These are phyloP conservation scores for Leptodactylus fuscus DNA, from an alignment of 2,113 vertebrate species.

Conservation along the genomic window DNA sequence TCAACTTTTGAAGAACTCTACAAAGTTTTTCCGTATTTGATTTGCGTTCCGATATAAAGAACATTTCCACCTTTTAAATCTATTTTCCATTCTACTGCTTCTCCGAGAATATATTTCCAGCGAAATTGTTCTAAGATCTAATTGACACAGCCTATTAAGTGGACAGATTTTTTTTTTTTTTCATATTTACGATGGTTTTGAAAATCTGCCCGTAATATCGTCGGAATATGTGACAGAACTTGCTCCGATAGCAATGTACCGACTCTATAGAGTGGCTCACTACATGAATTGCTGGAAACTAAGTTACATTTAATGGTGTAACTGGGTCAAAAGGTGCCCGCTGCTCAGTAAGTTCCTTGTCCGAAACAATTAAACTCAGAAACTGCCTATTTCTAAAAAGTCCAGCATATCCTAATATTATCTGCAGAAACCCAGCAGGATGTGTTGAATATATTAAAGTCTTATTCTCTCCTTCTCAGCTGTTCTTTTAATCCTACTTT, in stretches of 20 bases:
- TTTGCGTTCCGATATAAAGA: not conserved
- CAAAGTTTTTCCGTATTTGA: not conserved
- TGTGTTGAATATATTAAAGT: constrained; percentile 33
- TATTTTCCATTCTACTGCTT: not conserved
- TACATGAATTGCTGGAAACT: constrained; percentile 26
- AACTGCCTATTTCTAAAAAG: constrained; percentile 41
- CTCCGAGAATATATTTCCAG: not conserved
- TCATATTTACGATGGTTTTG: not conserved
- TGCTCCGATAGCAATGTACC: not conserved
- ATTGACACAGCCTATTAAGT: not conserved
- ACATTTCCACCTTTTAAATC: not conserved
- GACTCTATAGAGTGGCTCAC: not conserved
- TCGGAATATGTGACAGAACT: constrained; percentile 16
- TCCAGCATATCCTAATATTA: constrained; percentile 37
- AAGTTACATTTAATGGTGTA: constrained; percentile 51
- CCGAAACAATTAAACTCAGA: constrained; percentile 55
- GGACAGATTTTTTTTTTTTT: constrained; percentile 29
- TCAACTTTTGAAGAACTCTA: not conserved
- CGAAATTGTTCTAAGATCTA: constrained; percentile 5
- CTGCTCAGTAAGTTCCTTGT: constrained; percentile 47
- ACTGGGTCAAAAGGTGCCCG: constrained; percentile 42
- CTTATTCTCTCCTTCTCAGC: constrained; percentile 26
- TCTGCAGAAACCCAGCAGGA: constrained; percentile 27
- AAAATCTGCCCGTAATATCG: not conserved
- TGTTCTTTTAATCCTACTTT: constrained; percentile 35